Conservation (phyloP, 2,797 vertebrate genomes). For the Typhlichthys subterraneus region DNA sequence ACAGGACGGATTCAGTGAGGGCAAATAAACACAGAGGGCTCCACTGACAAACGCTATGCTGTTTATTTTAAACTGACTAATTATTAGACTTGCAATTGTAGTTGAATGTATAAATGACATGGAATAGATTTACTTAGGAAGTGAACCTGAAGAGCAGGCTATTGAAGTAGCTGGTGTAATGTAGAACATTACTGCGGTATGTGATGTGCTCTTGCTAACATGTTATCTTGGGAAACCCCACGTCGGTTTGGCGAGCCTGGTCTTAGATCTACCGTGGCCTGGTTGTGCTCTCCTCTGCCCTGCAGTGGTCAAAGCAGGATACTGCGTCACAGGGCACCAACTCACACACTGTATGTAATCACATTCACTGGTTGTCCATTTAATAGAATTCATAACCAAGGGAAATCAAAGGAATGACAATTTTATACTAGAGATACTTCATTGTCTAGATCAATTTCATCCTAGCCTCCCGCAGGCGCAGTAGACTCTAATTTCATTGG, state of each 20-base stretch:
- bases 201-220: slow-evolving; percentile 4
- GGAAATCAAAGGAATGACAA: slow-evolving; percentile 67
- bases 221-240: slow-evolving; percentile 30
- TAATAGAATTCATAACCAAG: slow-evolving; percentile 62
- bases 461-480: slow-evolving; percentile 53
- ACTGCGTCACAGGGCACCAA: slow-evolving; percentile 54
- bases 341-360: slow-evolving; percentile 20
- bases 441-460: slow-evolving; percentile 39
- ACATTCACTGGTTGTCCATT: slow-evolving; percentile 39
- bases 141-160: background rate
- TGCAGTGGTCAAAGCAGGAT: slow-evolving; percentile 58
- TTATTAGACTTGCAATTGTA: too few relatives aligned
- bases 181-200: background rate
- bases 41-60: slow-evolving; percentile 1
- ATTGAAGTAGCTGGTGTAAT: slow-evolving; percentile 7
- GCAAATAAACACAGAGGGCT: slow-evolving; percentile 15
- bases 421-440: slow-evolving; percentile 34
- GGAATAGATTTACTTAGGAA: too few relatives aligned
- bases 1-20: slow-evolving; percentile 13
- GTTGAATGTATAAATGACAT: too few relatives aligned
- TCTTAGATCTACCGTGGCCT: slow-evolving; percentile 16
- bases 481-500: slow-evolving; percentile 54
- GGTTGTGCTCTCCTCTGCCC: slow-evolving; percentile 62
- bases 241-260: slow-evolving; percentile 26
- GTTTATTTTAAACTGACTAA: slow-evolving; percentile 1